phyloP scores from a whole-genome alignment of 1,140 invertebrate genomes.

The Hylaeus anthracinus region DNA sequence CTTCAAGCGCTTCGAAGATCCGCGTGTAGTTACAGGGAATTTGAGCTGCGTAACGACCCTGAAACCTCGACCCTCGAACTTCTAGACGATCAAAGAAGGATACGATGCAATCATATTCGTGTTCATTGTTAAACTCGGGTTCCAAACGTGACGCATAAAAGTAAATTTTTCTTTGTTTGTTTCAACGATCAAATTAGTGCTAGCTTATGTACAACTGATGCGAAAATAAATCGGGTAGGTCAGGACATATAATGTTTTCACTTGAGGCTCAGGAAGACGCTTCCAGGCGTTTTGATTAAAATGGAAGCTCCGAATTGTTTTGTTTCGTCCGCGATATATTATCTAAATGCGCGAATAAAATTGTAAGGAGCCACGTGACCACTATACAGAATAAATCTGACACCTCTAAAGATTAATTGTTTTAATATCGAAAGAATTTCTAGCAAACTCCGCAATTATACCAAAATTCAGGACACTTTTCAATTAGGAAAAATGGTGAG shows the following conservation, averaged over 20 bases:
- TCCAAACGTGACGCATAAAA: conserved; percentile 5
- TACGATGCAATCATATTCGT: not conserved
- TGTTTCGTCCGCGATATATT: conserved; percentile 50
- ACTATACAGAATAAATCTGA: not conserved
- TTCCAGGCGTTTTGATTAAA: conserved; percentile 71
- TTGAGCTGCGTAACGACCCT: conserved; percentile 23
- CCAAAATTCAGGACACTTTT: not conserved
- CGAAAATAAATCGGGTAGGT: conserved; percentile 42
- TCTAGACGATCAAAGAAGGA: conserved; percentile 1
- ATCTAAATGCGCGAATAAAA: conserved; percentile 51
- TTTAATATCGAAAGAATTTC: too few relatives aligned
- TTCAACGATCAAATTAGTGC: not conserved
- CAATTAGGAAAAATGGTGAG: not conserved
- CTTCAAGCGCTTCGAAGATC: not conserved
- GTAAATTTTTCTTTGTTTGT: not conserved
- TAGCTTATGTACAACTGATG: conserved; percentile 36
- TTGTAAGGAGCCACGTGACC: conserved; percentile 53
- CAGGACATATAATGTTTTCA: conserved; percentile 26
- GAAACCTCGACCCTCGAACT: conserved; percentile 58
- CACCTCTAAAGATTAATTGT: not conserved
- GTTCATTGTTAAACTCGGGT: not conserved
- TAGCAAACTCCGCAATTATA: not conserved
- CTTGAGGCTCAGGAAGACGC: conserved; percentile 72
- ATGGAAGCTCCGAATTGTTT: conserved; percentile 68
- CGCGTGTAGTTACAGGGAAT: not conserved